Percentiles rank a stretch among this genome's conserved stretches.
These are phyloP conservation scores for Drosophila asahinai DNA, from an alignment of 1,140 invertebrate genomes.

Conservation along the genomic window DNA sequence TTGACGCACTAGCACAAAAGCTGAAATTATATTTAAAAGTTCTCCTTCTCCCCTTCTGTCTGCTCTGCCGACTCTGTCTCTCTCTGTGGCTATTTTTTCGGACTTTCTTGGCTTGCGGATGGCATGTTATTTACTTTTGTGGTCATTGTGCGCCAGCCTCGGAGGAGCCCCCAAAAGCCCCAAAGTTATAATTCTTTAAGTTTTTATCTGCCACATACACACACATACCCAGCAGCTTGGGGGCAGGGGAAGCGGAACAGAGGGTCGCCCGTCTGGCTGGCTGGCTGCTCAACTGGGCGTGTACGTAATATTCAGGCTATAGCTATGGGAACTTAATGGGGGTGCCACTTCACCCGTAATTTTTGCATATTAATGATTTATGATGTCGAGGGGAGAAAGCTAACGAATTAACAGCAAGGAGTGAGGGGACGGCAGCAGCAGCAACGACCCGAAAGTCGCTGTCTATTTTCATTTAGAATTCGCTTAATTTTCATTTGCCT, in stretches of 20 bases:
- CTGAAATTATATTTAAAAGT: constrained; percentile 80
- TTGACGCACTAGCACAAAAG: constrained; percentile 81
- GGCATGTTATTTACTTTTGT: constrained; percentile 79
- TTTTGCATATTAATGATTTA: constrained; percentile 80
- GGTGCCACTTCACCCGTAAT: constrained; percentile 19
- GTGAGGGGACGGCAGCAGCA: neutral
- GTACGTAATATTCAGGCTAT: constrained; percentile 64
- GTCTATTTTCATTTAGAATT: constrained; percentile 74
- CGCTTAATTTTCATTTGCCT: constrained; percentile 74
- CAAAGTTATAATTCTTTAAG: constrained; percentile 83
- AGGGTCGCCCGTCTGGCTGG: constrained; percentile 33
- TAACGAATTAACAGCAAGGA: constrained; percentile 36
- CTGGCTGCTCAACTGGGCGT: constrained; percentile 72
- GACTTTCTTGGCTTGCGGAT: constrained; percentile 34
- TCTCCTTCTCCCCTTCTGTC: constrained; percentile 23
- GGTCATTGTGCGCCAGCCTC: constrained; percentile 68
- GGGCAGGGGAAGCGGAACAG: neutral
- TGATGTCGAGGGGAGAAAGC: constrained; percentile 34
- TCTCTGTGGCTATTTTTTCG: constrained; percentile 19
- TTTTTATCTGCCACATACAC: constrained; percentile 71
- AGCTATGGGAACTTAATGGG: constrained; percentile 22
- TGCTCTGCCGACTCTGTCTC: constrained; percentile 1
- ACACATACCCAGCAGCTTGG: constrained; percentile 2
- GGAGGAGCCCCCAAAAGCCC: constrained; percentile 63
- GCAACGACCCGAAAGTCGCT: constrained; percentile 34